phyloP scores from a whole-genome alignment of 2,797 vertebrate species.

The Etheostoma nigrum region DNA sequence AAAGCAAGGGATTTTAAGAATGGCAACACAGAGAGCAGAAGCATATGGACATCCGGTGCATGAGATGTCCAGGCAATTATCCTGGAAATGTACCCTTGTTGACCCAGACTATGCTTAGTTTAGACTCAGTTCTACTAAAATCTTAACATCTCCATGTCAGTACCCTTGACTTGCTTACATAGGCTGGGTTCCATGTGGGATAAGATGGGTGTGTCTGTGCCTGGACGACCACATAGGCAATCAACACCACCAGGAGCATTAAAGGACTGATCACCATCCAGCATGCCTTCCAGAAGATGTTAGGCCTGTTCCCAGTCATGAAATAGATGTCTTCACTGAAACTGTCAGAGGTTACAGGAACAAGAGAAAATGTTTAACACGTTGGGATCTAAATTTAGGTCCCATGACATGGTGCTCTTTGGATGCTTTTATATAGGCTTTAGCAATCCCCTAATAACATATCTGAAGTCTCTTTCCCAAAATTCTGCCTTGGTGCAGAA shows the following conservation, averaged over 20 bases:
- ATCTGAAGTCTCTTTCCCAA: no score
- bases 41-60: no score
- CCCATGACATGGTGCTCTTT: no score
- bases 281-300: conserved; percentile 88
- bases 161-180: conserved; percentile 79
- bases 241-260: conserved; percentile 85
- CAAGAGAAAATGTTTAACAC: background rate
- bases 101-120: no score
- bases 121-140: no score
- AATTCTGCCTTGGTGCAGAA: no score
- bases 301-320: conserved; percentile 90
- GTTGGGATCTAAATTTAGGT: background rate
- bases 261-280: conserved; percentile 91
- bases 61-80: no score
- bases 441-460: no score
- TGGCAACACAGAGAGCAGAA: no score
- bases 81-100: no score
- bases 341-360: conserved; percentile 71
- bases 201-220: conserved; percentile 80
- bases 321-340: conserved; percentile 89
- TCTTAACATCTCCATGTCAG: background rate
- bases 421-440: no score
- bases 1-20: no score
- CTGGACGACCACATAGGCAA: conserved; percentile 85
- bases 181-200: conserved; percentile 88